phyloP scores from a whole-genome alignment of 2,113 vertebrate genomes.

The Caracal caracal region DNA sequence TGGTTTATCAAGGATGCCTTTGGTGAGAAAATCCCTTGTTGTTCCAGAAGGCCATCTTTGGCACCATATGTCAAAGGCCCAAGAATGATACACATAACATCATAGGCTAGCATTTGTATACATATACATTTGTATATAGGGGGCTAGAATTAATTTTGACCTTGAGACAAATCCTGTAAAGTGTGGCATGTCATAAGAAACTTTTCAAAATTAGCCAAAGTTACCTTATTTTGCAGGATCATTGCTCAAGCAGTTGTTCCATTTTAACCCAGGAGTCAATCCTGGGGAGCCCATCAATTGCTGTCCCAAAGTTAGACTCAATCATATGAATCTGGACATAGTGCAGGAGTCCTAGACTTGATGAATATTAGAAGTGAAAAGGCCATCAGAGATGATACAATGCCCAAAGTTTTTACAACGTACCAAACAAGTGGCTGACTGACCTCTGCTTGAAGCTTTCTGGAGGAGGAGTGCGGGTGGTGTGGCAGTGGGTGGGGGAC shows the following conservation, averaged over 20 bases:
- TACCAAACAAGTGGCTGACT: neutral
- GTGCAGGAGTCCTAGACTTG: slow-evolving; percentile 29
- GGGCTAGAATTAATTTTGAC: slow-evolving; percentile 8
- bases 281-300: neutral
- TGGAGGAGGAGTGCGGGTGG: neutral
- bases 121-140: neutral
- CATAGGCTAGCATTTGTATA: neutral
- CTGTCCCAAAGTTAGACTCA: neutral
- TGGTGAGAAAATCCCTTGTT: neutral
- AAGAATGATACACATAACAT: neutral
- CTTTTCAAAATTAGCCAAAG: slow-evolving; percentile 16
- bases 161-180: slow-evolving; percentile 1
- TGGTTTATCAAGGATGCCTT: neutral
- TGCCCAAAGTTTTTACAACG: neutral
- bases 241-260: neutral
- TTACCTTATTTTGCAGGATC: neutral
- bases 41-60: slow-evolving; percentile 13
- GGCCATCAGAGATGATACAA: neutral
- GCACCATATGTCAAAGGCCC: neutral
- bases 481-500: neutral
- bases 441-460: neutral
- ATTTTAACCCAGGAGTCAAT: neutral
- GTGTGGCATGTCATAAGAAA: neutral
- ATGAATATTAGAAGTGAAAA: neutral
- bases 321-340: neutral